Base-by-base conservation (phyloP, 2,888 invertebrate genomes). In the Pemphredon lugubris region DNA sequence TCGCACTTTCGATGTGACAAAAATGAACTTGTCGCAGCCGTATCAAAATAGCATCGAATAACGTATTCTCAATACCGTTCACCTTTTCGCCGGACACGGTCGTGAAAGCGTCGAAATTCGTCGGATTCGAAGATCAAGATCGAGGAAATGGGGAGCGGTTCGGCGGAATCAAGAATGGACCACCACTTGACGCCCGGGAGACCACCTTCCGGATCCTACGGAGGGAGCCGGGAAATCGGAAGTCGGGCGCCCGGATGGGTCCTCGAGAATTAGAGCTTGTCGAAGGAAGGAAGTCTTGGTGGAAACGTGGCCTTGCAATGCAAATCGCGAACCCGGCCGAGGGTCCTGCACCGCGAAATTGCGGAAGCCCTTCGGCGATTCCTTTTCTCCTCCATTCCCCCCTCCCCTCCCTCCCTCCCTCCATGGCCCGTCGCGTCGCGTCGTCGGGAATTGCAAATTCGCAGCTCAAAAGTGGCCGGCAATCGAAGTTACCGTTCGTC, bases 361-460 rank as follows among this genome's bases (percentile, higher is more conserved):
- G 72, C 76, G 71, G 75, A 61, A 61, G 50, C 74, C 73, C 64
- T 66, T 68, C 61, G 68, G 32, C 68, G 64, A 66, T 67, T 69
- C 66, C 74, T 63, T 68, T n/a, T n/a, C n/a, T n/a, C n/a, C n/a
- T n/a, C n/a, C n/a, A n/a, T n/a, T n/a, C n/a, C n/a, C n/a, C n/a
- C n/a, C n/a, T n/a, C n/a, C n/a, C n/a, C n/a, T n/a, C n/a, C n/a
- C n/a, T n/a, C n/a, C n/a, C n/a, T n/a, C n/a, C n/a, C n/a, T n/a
- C n/a, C n/a, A n/a, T n/a, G 57, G 14, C 26, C 57, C 21, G 32
- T 16, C 40, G 51, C 47, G n/a, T n/a, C n/a, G 42, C 51, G 57
- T n/a, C 54, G 51, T 40, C 55, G 58, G 18, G 71, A 78, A 76
- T 79, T 75, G 72, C 75, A 74, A 79, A 77, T 74, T 77, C 64